Evolutionary conservation across 2,113 vertebrate species (phyloP).

Genomic region (Mormoops blainvillei): DNA sequence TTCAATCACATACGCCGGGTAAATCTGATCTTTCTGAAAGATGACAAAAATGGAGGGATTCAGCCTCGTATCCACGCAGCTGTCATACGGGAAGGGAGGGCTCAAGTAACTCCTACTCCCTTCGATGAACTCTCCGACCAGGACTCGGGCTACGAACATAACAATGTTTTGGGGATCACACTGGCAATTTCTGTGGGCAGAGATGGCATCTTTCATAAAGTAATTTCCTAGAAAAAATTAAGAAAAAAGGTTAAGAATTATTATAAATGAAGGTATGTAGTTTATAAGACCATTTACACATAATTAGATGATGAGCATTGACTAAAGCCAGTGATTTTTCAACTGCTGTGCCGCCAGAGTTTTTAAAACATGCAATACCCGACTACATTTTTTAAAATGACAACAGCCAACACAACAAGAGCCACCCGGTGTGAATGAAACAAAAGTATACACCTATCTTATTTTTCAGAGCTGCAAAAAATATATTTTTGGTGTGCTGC

Average conservation of each 20-base stretch:
- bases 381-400: neutral
- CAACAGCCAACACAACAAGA: neutral
- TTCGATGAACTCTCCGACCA: conserved; percentile 85
- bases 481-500: neutral
- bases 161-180: neutral
- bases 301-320: conserved; percentile 71
- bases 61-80: conserved; percentile 85
- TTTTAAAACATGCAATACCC: neutral
- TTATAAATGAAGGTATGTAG: conserved; percentile 62
- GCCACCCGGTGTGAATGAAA: neutral
- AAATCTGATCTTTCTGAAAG: conserved; percentile 91
- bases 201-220: conserved; percentile 89
- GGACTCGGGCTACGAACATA: conserved; percentile 89
- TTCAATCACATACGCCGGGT: conserved; percentile 91
- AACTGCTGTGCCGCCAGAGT: neutral
- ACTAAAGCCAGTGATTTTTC: conserved; percentile 58
- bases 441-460: neutral
- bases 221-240: conserved; percentile 86
- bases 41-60: conserved; percentile 91
- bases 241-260: conserved; percentile 21
- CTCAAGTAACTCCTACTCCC: conserved; percentile 77
- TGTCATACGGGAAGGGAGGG: conserved; percentile 87
- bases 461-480: too few species aligned
- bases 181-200: conserved; percentile 79
- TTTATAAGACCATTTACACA: conserved; percentile 1